Evolutionary conservation across 2,797 vertebrate species (phyloP), one percentile per base, ranked within the genome.

Genomic region (Darevskia nairensis): DNA sequence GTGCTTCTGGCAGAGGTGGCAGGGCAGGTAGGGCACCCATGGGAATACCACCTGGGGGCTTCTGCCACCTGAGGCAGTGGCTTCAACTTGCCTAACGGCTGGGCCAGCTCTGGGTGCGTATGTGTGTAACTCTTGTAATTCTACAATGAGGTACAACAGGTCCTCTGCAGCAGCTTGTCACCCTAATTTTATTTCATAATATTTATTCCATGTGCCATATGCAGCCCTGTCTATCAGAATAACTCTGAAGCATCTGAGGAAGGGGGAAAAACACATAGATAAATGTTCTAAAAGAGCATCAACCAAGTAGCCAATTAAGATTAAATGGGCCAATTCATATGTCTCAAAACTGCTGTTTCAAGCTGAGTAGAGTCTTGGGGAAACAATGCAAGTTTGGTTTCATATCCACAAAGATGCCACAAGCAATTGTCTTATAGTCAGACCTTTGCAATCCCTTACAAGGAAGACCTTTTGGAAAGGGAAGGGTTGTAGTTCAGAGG

Each of bases 291-390:
- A 61, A 76, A 76, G 44, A 61, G 25, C 27, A 61, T 76, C 83
- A 76, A 68, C 15, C 27, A 15, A 76, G 25, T 11, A 29, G 8
- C n/a, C 80, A 77, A 27, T 74, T 82, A 75, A 82, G 71, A 82
- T 75, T 74, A 86, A 68, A 83, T 50, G 9, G 44, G 32, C n/a
- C 72, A 69, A 21, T 66, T 69, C 59, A 76, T 74, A 69, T n/a
- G 2, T 91, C 50, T 80, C 88, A 59, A 88, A 93, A 21, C 66
- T 88, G 85, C 86, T 8, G 1, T 77, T 90, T 90, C 19, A 81
- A 41, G 68, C 75, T 76, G n/a, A 39, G 75, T 90, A 61, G n/a
- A 86, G 50, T 69, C 59, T 69, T 69, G 25, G 29, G 29, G 35
- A 85, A 55, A 84, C 35, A 76, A 19, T 64, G 80, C 78, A 10